Percentiles rank a stretch among this genome's conserved stretches.
These are phyloP conservation scores for Drosophila mercatorum DNA, from an alignment of 2,888 invertebrate species.

Conservation along the genomic window DNA sequence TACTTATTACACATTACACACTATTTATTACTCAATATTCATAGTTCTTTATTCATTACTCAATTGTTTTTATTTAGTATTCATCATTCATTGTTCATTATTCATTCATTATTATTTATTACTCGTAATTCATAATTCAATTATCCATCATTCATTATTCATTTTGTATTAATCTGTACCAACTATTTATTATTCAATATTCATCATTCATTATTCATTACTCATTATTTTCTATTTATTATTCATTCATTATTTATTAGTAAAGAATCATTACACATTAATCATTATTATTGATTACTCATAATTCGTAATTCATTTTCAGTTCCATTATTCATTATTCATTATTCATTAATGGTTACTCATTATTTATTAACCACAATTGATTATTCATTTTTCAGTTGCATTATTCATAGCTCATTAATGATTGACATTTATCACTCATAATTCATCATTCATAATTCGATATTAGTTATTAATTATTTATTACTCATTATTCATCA, in stretches of 20 bases:
- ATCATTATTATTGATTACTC: too few species aligned
- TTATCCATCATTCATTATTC: not conserved
- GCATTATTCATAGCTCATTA: constrained; percentile 4
- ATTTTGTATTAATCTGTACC: not conserved
- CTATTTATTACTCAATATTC: not conserved
- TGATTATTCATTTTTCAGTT: too few species aligned
- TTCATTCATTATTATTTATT: not conserved
- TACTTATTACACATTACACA: not conserved
- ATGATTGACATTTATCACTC: not conserved
- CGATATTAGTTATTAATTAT: not conserved
- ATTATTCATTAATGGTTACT: constrained; percentile 1
- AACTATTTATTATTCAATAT: not conserved
- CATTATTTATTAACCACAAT: not conserved
- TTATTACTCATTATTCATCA: not conserved
- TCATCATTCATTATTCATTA: not conserved
- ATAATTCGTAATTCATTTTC: too few species aligned
- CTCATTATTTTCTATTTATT: not conserved
- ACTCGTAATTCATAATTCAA: not conserved
- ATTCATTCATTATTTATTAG: not conserved
- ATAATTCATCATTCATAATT: not conserved
- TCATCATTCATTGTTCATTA: not conserved
- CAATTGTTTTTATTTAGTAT: not conserved
- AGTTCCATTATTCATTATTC: not conserved
- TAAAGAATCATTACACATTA: too few species aligned
- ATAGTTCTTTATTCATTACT: not conserved